Evolutionary conservation across 2,888 invertebrate species (phyloP).

Genomic region (Meliscaeva auricollis): DNA sequence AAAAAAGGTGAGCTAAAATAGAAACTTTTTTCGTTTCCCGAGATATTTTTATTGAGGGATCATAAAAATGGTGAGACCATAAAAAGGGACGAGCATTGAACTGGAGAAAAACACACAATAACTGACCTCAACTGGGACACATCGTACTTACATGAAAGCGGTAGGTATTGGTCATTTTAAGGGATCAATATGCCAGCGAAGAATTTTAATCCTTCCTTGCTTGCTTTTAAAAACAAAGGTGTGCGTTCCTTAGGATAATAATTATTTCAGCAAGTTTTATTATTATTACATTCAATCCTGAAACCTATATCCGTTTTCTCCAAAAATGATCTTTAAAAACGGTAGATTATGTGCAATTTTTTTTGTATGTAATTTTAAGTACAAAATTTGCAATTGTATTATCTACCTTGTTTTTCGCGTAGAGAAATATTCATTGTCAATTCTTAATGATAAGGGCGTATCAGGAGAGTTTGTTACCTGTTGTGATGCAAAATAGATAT

Average conservation of each 20-base stretch:
- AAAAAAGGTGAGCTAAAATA: conserved; percentile 26
- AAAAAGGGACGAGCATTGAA: conserved; percentile 58
- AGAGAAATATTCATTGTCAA: conserved; percentile 12
- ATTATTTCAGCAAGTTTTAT: conserved; percentile 35
- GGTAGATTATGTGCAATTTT: not conserved
- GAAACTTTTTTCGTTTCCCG: conserved; percentile 14
- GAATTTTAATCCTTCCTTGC: conserved; percentile 60
- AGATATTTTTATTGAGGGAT: conserved; percentile 53
- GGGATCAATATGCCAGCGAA: not conserved
- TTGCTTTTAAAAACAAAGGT: conserved; percentile 18
- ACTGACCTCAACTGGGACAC: conserved; percentile 66
- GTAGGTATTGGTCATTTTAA: conserved; percentile 33
- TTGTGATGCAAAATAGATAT: conserved; percentile 14
- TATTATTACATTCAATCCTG: conserved; percentile 13
- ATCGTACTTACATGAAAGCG: not conserved
- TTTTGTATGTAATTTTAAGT: not conserved
- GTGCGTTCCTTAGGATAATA: conserved; percentile 1
- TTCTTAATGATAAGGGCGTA: conserved; percentile 27
- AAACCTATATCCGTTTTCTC: not conserved
- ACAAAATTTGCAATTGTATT: conserved; percentile 1
- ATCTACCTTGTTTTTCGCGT: conserved; percentile 15
- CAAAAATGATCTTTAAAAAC: conserved; percentile 4
- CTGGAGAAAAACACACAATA: conserved; percentile 65
- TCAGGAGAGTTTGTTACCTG: conserved; percentile 37
- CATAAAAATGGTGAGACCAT: conserved; percentile 44